phyloP scores from a whole-genome alignment of 2,888 invertebrate species.

The Myathropa florea region DNA sequence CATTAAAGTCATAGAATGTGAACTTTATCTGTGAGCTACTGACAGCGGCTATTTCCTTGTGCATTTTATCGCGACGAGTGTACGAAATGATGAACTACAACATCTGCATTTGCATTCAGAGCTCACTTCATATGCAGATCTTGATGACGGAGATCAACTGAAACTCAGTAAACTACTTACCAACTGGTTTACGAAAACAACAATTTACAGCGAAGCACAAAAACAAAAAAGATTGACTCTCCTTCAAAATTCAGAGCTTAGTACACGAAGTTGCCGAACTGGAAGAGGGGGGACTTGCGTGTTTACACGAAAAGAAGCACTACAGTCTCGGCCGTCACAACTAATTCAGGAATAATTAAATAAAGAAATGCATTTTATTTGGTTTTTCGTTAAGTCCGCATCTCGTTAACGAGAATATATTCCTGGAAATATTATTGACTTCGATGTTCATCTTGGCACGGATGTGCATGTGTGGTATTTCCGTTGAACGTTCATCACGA shows the following conservation, averaged over 20 bases:
- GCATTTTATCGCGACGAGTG: not conserved
- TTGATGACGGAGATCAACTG: not conserved
- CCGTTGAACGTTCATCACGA: not conserved
- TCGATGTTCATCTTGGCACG: not conserved
- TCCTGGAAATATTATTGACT: not conserved
- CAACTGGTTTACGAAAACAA: not conserved
- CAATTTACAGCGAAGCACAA: not conserved
- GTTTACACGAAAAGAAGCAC: not conserved
- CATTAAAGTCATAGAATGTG: not conserved
- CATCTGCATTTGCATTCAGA: not conserved
- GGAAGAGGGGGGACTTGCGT: not conserved
- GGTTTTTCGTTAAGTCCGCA: too few relatives aligned
- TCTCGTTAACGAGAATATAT: not conserved
- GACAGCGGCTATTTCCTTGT: not conserved
- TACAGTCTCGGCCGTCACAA: not conserved
- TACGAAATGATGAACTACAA: not conserved
- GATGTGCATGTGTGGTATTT: not conserved
- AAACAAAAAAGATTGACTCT: not conserved
- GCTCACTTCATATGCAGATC: not conserved
- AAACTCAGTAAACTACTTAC: not conserved
- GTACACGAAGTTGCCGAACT: not conserved
- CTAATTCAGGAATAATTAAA: not conserved
- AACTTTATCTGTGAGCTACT: not conserved
- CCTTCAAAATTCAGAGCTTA: not conserved
- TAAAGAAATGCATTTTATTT: not conserved